These are phyloP conservation scores for Mugil cephalus DNA, from an alignment of 2,113 vertebrate species.

Conservation along the genomic window DNA sequence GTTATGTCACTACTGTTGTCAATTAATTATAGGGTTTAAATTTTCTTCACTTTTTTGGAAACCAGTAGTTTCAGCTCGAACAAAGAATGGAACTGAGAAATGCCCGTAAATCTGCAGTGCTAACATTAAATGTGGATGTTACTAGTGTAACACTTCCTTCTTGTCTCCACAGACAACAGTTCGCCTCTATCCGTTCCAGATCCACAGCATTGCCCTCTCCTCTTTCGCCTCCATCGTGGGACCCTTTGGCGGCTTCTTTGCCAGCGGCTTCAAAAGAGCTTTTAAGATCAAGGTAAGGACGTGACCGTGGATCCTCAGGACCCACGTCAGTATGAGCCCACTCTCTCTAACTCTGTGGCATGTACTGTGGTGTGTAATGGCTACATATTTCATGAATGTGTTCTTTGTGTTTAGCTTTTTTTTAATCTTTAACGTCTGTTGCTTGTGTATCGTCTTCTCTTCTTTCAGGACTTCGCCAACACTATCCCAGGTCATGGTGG, in stretches of 20 bases:
- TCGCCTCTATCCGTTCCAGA: constrained; percentile 96
- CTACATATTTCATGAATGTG: too few relatives aligned
- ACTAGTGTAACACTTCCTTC: background rate
- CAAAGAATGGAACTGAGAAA: too few relatives aligned
- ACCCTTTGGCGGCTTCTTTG: constrained; percentile 97
- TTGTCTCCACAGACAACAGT: constrained; percentile 87
- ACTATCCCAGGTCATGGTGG: constrained; percentile 97
- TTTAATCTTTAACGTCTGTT: background rate
- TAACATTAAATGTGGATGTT: too few relatives aligned
- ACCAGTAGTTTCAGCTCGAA: too few relatives aligned
- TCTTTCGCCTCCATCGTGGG: constrained; percentile 96
- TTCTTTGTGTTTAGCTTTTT: background rate
- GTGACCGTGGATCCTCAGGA: too few relatives aligned
- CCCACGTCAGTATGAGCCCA: too few relatives aligned
- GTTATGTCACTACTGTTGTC: too few relatives aligned
- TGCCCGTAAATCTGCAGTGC: too few relatives aligned
- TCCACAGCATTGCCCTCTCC: constrained; percentile 97
- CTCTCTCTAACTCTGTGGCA: too few relatives aligned
- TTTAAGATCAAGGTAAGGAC: constrained; percentile 96
- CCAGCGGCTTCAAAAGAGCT: constrained; percentile 97
- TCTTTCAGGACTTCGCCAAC: constrained; percentile 94
- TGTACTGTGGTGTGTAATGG: too few relatives aligned
- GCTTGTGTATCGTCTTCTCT: background rate
- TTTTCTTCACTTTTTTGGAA: too few relatives aligned
- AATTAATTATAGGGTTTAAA: too few relatives aligned